These are phyloP conservation scores for Phrixothrix hirtus DNA, from an alignment of 2,888 invertebrate genomes.

Conservation along the genomic window DNA sequence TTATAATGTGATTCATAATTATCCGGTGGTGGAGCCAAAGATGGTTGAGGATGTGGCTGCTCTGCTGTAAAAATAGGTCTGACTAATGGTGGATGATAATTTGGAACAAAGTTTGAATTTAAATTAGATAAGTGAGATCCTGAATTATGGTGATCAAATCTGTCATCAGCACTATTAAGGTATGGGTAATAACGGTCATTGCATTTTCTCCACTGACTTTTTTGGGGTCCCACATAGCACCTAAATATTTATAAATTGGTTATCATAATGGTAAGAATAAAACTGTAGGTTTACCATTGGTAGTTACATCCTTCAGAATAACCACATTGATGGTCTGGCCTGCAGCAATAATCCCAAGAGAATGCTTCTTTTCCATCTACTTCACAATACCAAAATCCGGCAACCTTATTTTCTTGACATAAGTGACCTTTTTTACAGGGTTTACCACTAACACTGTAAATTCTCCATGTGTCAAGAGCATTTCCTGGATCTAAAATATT, in stretches of 20 bases:
- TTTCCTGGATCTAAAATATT: constrained; percentile 32
- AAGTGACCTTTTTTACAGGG: constrained; percentile 70
- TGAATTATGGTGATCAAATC: constrained; percentile 22
- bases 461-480: constrained; percentile 62
- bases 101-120: constrained; percentile 5
- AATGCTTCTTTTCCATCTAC: constrained; percentile 71
- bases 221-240: constrained; percentile 81
- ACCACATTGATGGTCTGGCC: constrained; percentile 80
- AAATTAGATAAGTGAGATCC: constrained; percentile 19
- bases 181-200: constrained; percentile 80
- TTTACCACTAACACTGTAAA: constrained; percentile 80
- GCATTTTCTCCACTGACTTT: constrained; percentile 85
- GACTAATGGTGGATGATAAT: background rate
- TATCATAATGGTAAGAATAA: too few relatives aligned
- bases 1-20: constrained; percentile 52
- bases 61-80: constrained; percentile 46
- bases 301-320: constrained; percentile 80
- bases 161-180: constrained; percentile 46
- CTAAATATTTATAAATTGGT: too few relatives aligned
- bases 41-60: too few relatives aligned
- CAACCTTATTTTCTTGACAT: constrained; percentile 73
- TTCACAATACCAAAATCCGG: constrained; percentile 85
- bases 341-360: constrained; percentile 86
- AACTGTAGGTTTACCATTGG: constrained; percentile 79
- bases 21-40: constrained; percentile 54